Conservation (phyloP, 2,888 invertebrate genomes). For the Schrankia costaestrigalis region DNA sequence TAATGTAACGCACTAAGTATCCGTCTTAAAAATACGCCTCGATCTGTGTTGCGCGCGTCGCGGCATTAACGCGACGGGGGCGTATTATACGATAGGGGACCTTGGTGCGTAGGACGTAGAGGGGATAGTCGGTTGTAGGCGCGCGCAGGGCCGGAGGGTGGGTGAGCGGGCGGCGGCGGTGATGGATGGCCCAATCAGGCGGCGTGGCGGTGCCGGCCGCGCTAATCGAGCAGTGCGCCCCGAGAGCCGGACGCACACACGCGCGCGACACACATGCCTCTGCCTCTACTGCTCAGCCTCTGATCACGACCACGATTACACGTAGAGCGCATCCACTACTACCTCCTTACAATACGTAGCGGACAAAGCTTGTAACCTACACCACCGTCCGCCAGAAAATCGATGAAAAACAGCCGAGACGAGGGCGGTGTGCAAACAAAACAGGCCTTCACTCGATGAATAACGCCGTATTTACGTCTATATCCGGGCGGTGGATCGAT, state of each 20-base stretch:
- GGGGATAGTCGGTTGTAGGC: constrained; percentile 41
- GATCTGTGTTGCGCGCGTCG: constrained; percentile 70
- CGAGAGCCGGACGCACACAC: constrained; percentile 64
- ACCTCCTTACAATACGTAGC: constrained; percentile 53
- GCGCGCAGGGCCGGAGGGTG: constrained; percentile 57
- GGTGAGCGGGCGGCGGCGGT: constrained; percentile 62
- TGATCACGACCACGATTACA: constrained; percentile 46
- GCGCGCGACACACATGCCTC: constrained; percentile 24
- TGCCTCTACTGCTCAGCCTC: background rate
- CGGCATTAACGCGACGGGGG: constrained; percentile 57
- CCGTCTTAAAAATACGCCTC: constrained; percentile 77
- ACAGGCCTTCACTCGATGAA: constrained; percentile 54
- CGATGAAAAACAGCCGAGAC: constrained; percentile 68
- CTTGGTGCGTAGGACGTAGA: constrained; percentile 26
- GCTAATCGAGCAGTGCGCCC: constrained; percentile 75
- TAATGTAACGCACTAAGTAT: constrained; percentile 79
- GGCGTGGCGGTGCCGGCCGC: constrained; percentile 73
- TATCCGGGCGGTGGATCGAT: constrained; percentile 71
- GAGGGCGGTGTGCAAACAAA: constrained; percentile 52
- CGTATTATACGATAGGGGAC: constrained; percentile 28
- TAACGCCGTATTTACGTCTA: constrained; percentile 65
- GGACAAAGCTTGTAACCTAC: constrained; percentile 23
- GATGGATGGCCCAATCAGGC: constrained; percentile 82
- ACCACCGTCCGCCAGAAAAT: constrained; percentile 54
- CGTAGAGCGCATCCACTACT: constrained; percentile 60